Conservation (phyloP, 2,888 invertebrate genomes). For the Dynastes tityus region DNA sequence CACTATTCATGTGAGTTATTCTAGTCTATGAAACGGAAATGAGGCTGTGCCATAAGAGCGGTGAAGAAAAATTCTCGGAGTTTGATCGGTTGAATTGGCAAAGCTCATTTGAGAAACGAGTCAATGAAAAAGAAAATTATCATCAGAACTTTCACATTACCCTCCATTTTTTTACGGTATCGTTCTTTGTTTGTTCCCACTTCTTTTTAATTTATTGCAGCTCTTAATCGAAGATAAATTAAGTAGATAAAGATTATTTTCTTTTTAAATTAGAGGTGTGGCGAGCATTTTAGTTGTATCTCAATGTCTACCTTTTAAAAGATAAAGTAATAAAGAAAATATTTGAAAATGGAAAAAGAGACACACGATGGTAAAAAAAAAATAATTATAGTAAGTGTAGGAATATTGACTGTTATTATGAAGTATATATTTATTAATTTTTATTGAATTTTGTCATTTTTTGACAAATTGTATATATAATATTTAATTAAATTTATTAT, state of each 20-base stretch:
- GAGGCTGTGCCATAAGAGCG: constrained; percentile 69
- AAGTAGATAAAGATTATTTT: constrained; percentile 48
- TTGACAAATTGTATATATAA: constrained; percentile 49
- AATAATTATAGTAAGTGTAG: constrained; percentile 46
- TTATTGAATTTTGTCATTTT: constrained; percentile 52
- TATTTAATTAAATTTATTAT: constrained; percentile 52
- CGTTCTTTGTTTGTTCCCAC: constrained; percentile 33
- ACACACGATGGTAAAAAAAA: constrained; percentile 22
- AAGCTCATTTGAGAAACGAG: constrained; percentile 45
- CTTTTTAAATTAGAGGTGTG: constrained; percentile 40
- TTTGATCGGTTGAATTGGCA: constrained; percentile 50
- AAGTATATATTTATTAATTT: constrained; percentile 52
- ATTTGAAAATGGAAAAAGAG: background rate
- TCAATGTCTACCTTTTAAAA: constrained; percentile 38
- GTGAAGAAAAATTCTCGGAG: constrained; percentile 52
- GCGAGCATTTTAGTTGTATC: constrained; percentile 51
- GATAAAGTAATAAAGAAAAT: constrained; percentile 19
- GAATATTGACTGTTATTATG: constrained; percentile 49
- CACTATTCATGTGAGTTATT: constrained; percentile 59
- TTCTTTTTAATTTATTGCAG: constrained; percentile 50
- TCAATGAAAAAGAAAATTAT: constrained; percentile 38
- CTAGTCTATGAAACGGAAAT: constrained; percentile 64
- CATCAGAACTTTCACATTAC: constrained; percentile 25
- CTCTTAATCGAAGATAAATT: constrained; percentile 47
- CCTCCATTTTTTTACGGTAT: constrained; percentile 8